These are phyloP conservation scores for Cebus imitator DNA, from an alignment of 2,113 vertebrate species.

Conservation along the genomic window DNA sequence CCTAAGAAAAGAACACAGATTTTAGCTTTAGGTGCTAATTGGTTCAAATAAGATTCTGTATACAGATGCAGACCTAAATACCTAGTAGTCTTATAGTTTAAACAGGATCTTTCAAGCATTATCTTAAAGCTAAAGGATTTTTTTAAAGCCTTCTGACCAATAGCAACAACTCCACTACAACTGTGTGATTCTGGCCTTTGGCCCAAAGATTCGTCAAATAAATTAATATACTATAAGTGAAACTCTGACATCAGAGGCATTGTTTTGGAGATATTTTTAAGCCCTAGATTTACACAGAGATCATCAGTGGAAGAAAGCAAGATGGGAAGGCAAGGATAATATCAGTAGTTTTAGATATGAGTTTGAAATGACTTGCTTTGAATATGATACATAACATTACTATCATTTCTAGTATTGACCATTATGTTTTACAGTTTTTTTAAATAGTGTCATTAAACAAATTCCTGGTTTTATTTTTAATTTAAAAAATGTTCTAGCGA, in stretches of 20 bases:
- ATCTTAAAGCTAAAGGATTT: conserved; percentile 15
- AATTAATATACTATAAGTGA: not conserved
- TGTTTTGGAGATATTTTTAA: not conserved
- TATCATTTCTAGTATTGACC: conserved; percentile 6
- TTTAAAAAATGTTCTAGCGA: conserved; percentile 16
- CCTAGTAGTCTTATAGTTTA: conserved; percentile 31
- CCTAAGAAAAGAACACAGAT: conserved; percentile 21
- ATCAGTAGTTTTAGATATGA: not conserved
- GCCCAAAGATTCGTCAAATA: conserved; percentile 46
- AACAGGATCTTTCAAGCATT: conserved; percentile 44
- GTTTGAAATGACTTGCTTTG: not conserved
- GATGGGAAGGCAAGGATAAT: not conserved
- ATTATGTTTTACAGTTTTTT: conserved; percentile 5
- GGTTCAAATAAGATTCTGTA: conserved; percentile 25
- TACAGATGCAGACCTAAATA: conserved; percentile 21
- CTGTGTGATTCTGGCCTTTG: conserved; percentile 29
- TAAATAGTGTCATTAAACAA: not conserved
- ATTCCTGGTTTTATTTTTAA: conserved; percentile 9
- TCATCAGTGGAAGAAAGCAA: not conserved
- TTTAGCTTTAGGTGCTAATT: not conserved
- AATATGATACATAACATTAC: not conserved
- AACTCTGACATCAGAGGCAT: not conserved
- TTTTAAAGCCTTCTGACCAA: not conserved
- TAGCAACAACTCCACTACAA: conserved; percentile 17
- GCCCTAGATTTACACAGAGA: not conserved